Evolutionary conservation across 2,113 vertebrate genomes (phyloP).

Genomic region (Channa maculata): DNA sequence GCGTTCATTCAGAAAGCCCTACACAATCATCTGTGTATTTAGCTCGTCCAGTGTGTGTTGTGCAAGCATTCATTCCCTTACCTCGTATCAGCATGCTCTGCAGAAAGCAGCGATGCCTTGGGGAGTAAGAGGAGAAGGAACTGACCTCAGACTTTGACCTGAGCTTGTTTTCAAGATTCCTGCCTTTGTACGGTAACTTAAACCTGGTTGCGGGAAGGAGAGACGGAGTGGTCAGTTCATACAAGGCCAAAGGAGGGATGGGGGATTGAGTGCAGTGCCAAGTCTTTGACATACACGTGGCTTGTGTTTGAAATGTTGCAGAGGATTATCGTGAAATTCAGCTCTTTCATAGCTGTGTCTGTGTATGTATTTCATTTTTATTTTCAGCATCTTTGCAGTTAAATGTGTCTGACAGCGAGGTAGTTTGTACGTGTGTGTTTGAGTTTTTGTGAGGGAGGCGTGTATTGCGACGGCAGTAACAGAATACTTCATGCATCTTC

Average conservation of each 20-base stretch:
- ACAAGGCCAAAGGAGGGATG: not conserved
- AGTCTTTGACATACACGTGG: not conserved
- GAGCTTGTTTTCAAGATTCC: constrained; percentile 62
- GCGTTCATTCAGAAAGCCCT: constrained; percentile 10
- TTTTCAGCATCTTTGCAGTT: not conserved
- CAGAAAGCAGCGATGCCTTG: constrained; percentile 19
- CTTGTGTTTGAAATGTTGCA: constrained; percentile 1
- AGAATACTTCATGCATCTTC: not conserved
- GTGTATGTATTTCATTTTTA: not conserved
- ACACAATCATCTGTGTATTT: too few relatives aligned
- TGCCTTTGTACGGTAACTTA: constrained; percentile 51
- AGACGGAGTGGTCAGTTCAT: constrained; percentile 21
- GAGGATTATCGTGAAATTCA: not conserved
- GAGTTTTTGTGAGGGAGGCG: not conserved
- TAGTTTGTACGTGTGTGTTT: not conserved
- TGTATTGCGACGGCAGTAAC: not conserved
- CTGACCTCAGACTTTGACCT: constrained; percentile 63
- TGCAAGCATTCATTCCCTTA: constrained; percentile 8
- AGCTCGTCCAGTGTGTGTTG: not conserved
- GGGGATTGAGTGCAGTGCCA: not conserved
- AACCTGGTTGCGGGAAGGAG: constrained; percentile 38
- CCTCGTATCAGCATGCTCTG: constrained; percentile 7
- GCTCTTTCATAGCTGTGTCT: constrained; percentile 6
- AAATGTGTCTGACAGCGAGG: not conserved
- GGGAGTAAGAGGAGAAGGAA: constrained; percentile 48